Conservation (phyloP, 2,888 invertebrate genomes). For the Pterobdella sp. region DNA sequence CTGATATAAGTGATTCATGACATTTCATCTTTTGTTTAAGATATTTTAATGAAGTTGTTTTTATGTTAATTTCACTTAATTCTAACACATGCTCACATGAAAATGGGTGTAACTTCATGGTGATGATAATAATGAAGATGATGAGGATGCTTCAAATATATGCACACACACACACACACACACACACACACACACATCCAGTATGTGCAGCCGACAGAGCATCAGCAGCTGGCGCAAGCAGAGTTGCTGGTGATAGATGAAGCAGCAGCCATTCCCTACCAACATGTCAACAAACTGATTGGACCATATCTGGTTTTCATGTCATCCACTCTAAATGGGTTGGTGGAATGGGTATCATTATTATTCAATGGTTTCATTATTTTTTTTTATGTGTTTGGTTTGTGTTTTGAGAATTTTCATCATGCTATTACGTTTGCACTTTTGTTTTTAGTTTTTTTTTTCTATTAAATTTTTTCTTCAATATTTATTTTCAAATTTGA, state of each 20-base stretch:
- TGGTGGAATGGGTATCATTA: background rate
- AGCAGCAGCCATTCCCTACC: slow-evolving; percentile 94
- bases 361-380: background rate
- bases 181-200: too few species aligned
- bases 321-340: slow-evolving; percentile 91
- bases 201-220: slow-evolving; percentile 90
- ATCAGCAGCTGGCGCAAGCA: slow-evolving; percentile 77
- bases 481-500: too few species aligned
- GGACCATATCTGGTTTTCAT: slow-evolving; percentile 87
- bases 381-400: background rate
- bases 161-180: too few species aligned
- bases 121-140: too few species aligned
- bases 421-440: background rate
- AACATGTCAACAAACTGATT: slow-evolving; percentile 77
- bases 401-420: background rate
- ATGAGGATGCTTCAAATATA: too few species aligned
- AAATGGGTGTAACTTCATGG: too few species aligned
- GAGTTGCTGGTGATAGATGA: slow-evolving; percentile 94
- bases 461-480: background rate
- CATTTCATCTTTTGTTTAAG: too few species aligned
- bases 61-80: too few species aligned
- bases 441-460: background rate
- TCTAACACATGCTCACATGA: too few species aligned
- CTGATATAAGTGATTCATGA: too few species aligned
- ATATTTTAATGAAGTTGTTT: too few species aligned